Percentiles rank a stretch among this genome's conserved stretches.
These are phyloP conservation scores for Arrhopalites spinosus DNA, from an alignment of 2,888 invertebrate species.

Conservation along the genomic window DNA sequence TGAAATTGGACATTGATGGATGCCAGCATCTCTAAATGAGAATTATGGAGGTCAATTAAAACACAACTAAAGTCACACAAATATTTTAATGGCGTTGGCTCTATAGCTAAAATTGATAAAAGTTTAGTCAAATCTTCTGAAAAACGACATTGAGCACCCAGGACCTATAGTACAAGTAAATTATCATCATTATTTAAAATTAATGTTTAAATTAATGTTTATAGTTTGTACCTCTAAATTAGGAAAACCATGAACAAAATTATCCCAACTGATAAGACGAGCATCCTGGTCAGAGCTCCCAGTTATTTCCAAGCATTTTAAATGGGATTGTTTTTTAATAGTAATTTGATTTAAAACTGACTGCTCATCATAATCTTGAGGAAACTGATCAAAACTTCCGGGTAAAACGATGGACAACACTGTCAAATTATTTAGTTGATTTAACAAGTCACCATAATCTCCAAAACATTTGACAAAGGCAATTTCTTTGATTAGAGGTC, in stretches of 20 bases:
- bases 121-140: slow-evolving; percentile 39
- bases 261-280: neutral
- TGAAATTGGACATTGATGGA: neutral
- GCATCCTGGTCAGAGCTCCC: neutral
- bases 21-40: slow-evolving; percentile 42
- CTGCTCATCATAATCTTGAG: neutral
- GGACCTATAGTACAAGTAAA: slow-evolving; percentile 19
- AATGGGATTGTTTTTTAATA: neutral
- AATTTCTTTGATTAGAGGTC: neutral
- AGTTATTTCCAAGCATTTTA: slow-evolving; percentile 20
- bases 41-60: slow-evolving; percentile 43
- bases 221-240: slow-evolving; percentile 18
- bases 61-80: slow-evolving; percentile 45
- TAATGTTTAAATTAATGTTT: neutral
- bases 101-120: slow-evolving; percentile 34
- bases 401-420: slow-evolving; percentile 12
- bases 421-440: neutral
- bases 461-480: slow-evolving; percentile 5
- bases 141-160: slow-evolving; percentile 44
- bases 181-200: neutral
- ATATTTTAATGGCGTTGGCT: slow-evolving; percentile 27
- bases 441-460: slow-evolving; percentile 13
- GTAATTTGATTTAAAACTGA: neutral
- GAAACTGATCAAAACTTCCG: neutral
- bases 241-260: slow-evolving; percentile 17